Base-by-base conservation (phyloP, 2,797 vertebrate species). In the Schizopygopsis pylzovi region DNA sequence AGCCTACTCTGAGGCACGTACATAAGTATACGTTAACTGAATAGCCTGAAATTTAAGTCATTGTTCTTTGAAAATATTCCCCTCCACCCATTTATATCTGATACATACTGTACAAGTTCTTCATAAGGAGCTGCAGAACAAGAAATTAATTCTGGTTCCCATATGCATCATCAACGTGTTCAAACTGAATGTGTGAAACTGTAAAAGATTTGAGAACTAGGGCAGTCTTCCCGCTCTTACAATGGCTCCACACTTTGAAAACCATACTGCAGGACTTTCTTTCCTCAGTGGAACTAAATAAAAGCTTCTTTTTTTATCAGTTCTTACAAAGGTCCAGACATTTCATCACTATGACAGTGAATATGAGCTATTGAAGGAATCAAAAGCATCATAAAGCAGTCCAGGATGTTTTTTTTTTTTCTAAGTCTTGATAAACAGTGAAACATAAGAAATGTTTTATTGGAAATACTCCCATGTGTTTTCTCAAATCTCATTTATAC, bases 131-230 rank as follows among this genome's bases (percentile, higher is more conserved):
- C 15, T 65, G 37, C 56, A 65, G 16, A 65, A 47, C 39, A 63
- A 47, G 39, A 79, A 65, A 67, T 28, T 67, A 0, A 3, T 47
- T 16, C 25, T 61, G 76, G 37, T 25, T 61, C 76, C 39, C 37
- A 39, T 28, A 20, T 28, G 78, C 22, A 65, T 79, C 13, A 43
- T 63, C 16, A 79, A 18, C 2, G 8, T 43, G 8, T 20, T 22
- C 0, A 1, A 65, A 33, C 5, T 68, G 8, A 22, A 33, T 65
- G 56, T 28, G 41, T 65, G n/a, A 47, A 65, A 80, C 43, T 67
- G n/a, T 37, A 80, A 45, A 67, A 22, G 18, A 81, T 49, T 80
- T 67, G 43, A 80, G 45, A 39, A 76, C 28, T 76, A 76, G 73
- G 73, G 45, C 73, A 76, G 25, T 11, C 25, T 18, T 54, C 47